Percentiles rank a stretch among this genome's conserved stretches.
Conservation (phyloP, 2,888 invertebrate genomes). For the Rambutsinella grinnellia region DNA sequence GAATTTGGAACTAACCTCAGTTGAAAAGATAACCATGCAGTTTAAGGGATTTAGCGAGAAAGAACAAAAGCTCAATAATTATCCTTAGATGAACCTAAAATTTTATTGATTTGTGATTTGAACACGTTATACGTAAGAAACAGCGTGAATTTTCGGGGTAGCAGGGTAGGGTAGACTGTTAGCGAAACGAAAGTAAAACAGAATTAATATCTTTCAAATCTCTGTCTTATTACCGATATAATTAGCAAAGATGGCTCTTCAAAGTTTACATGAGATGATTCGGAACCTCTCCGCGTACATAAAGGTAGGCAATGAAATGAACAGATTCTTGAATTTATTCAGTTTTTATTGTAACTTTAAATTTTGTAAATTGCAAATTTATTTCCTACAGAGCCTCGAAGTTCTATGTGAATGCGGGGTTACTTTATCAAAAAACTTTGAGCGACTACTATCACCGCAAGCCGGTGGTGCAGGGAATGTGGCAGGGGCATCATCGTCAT, state of each 20-base stretch:
- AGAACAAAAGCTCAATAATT: not conserved
- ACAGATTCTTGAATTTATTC: constrained; percentile 1
- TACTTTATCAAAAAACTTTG: constrained; percentile 65
- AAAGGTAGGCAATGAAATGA: too few species aligned
- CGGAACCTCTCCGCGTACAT: constrained; percentile 65
- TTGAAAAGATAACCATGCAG: not conserved
- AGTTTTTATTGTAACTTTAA: not conserved
- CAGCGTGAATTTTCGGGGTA: not conserved
- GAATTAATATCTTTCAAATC: not conserved
- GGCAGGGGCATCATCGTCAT: constrained; percentile 53
- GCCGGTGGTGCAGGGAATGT: constrained; percentile 48
- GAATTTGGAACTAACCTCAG: too few species aligned
- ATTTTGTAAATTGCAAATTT: not conserved
- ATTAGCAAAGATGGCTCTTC: constrained; percentile 48
- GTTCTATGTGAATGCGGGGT: constrained; percentile 65
- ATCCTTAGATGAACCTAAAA: too few species aligned
- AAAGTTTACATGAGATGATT: constrained; percentile 66
- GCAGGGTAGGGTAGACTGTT: constrained; percentile 23
- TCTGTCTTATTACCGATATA: not conserved
- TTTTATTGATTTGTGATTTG: not conserved
- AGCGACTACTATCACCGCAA: constrained; percentile 63
- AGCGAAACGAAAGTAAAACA: not conserved
- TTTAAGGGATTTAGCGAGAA: not conserved
- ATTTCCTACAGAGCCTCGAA: constrained; percentile 62
- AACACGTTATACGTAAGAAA: not conserved